These are phyloP conservation scores for Sebastiscus tertius DNA, from an alignment of 2,797 vertebrate genomes.

Conservation along the genomic window DNA sequence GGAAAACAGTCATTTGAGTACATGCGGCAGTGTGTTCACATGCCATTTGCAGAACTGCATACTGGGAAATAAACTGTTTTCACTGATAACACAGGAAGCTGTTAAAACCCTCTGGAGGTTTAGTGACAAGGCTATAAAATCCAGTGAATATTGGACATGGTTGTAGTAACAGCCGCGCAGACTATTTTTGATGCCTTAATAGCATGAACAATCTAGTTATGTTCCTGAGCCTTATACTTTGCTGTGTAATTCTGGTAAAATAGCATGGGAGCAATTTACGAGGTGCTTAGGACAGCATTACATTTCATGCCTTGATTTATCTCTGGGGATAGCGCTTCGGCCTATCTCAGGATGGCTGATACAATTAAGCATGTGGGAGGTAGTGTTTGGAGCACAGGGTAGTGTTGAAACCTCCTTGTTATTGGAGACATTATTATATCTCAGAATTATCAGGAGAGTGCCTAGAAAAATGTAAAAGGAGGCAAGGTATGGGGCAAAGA, in stretches of 20 bases:
- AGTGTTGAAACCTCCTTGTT: slow-evolving; percentile 23
- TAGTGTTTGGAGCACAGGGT: slow-evolving; percentile 34
- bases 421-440: slow-evolving; percentile 28
- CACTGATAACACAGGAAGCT: slow-evolving; percentile 6
- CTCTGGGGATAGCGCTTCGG: slow-evolving; percentile 21
- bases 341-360: slow-evolving; percentile 34
- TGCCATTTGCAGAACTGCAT: not conserved
- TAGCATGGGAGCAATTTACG: slow-evolving; percentile 34
- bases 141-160: slow-evolving; percentile 9
- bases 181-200: slow-evolving; percentile 25
- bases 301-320: slow-evolving; percentile 57
- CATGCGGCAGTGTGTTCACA: not conserved
- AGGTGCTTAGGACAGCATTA: slow-evolving; percentile 48
- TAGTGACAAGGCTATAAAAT: slow-evolving; percentile 18
- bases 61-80: slow-evolving; percentile 15
- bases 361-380: slow-evolving; percentile 47
- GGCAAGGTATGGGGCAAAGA: no score
- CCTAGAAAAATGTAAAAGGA: slow-evolving; percentile 1
- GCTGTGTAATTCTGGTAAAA: slow-evolving; percentile 45
- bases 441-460: slow-evolving; percentile 16
- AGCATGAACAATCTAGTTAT: slow-evolving; percentile 37
- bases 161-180: slow-evolving; percentile 7
- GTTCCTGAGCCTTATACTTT: slow-evolving; percentile 5
- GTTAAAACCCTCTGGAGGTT: slow-evolving; percentile 4
- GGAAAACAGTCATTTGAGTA: not conserved